Evolutionary conservation across 2,797 vertebrate species (phyloP).

Genomic region (Semaprochilodus insignis): DNA sequence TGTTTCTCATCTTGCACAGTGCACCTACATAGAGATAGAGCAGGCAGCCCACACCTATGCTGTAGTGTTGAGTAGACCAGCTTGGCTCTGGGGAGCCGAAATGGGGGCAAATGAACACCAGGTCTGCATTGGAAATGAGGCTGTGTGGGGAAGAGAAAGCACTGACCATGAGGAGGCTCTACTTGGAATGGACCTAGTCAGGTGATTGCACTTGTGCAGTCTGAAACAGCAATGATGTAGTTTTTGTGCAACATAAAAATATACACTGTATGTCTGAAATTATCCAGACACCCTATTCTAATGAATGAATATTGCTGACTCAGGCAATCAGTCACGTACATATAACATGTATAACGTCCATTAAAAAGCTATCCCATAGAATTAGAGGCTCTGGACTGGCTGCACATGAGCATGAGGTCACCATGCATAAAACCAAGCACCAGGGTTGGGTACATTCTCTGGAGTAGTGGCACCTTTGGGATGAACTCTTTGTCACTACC

Average conservation of each 20-base stretch:
- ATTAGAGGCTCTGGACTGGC: not conserved
- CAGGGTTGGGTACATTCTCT: no score
- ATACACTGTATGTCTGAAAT: not conserved
- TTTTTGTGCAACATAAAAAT: not conserved
- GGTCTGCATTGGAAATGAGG: slow-evolving; percentile 97
- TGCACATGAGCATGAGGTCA: not conserved
- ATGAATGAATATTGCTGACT: not conserved
- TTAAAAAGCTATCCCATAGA: not conserved
- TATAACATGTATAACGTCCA: not conserved
- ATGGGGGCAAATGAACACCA: slow-evolving; percentile 98
- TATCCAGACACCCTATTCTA: not conserved
- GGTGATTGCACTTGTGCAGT: slow-evolving; percentile 71
- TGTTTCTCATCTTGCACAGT: slow-evolving; percentile 73
- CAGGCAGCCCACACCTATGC: slow-evolving; percentile 85
- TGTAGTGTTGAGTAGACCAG: slow-evolving; percentile 92
- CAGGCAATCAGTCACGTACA: not conserved
- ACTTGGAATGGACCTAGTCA: slow-evolving; percentile 96
- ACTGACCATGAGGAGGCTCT: slow-evolving; percentile 84
- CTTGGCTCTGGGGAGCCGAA: slow-evolving; percentile 98
- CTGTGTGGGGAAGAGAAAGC: slow-evolving; percentile 93
- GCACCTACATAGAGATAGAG: slow-evolving; percentile 90
- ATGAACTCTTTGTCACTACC: no score
- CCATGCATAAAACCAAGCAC: no score
- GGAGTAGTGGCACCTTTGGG: no score
- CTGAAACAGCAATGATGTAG: not conserved